A percentile compares a stretch with the other conserved stretches of the same genome.
phyloP scores from a whole-genome alignment of 2,888 invertebrate species.

The Cantharis rustica region DNA sequence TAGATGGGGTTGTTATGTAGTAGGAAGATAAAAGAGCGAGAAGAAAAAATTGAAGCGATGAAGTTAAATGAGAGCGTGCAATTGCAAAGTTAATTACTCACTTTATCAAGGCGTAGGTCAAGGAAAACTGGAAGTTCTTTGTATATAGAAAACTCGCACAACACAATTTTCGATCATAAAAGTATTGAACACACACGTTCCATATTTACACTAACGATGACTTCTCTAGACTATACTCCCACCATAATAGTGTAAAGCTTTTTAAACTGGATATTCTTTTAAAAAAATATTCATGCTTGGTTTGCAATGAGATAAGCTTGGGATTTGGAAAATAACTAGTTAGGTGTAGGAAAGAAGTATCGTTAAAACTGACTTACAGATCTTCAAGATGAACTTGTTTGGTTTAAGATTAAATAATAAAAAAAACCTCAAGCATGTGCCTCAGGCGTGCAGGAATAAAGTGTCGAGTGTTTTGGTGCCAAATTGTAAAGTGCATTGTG shows the following conservation, averaged over 20 bases:
- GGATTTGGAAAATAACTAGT: conserved; percentile 30
- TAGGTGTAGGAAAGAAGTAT: conserved; percentile 16
- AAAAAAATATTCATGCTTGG: conserved; percentile 24
- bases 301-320: conserved; percentile 25
- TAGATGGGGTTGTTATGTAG: not conserved
- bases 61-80: not conserved
- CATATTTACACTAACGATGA: conserved; percentile 21
- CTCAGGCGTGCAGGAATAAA: conserved; percentile 35
- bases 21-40: not conserved
- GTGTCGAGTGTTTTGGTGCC: conserved; percentile 32
- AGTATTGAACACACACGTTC: not conserved
- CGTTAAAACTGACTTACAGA: conserved; percentile 13
- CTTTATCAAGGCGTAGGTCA: conserved; percentile 19
- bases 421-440: conserved; percentile 38
- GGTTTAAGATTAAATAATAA: conserved; percentile 34
- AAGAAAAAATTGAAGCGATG: not conserved
- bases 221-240: conserved; percentile 32
- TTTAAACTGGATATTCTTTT: conserved; percentile 29
- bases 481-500: not conserved
- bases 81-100: conserved; percentile 3
- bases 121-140: conserved; percentile 18
- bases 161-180: not conserved
- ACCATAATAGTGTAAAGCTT: conserved; percentile 31
- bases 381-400: conserved; percentile 38
- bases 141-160: conserved; percentile 1